Evolutionary conservation across 2,113 vertebrate species (phyloP), one percentile per base, ranked within the genome.

Genomic region (Eptesicus fuscus): DNA sequence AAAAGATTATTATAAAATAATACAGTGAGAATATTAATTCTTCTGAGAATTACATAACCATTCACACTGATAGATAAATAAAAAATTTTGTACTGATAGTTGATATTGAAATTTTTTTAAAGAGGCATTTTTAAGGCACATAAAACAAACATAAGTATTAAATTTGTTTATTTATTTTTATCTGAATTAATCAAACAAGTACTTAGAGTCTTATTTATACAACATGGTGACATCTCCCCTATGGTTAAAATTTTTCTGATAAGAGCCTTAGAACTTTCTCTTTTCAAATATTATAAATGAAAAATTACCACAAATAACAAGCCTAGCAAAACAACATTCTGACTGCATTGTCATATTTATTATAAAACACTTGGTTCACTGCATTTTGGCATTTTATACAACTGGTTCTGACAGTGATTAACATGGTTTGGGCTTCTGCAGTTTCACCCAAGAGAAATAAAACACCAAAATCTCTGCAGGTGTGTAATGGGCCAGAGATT

Each of bases 341-440:
- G 97, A 98, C 95, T 97, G 96, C 86, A 98, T 97, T 99, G 98
- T 98, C 98, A 98, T 98, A 98, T 98, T 98, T 98, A 98, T 98
- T 98, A 98, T 96, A 98, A 97, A 98, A 98, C 91, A 95, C 97
- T 96, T 97, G 98, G 98, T 98, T 99, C 98, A 95, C 89, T 98
- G 98, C 96, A 97, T 98, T 98, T 98, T 99, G 98, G 97, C 98
- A 98, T 98, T 98, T 98, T 98, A 97, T 99, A 98, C 98, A 98
- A 99, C 98, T 99, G 98, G 98, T 99, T 98, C 98, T 99, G 98
- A 99, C 99, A 99, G 97, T 98, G 98, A 99, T 99, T 98, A 99
- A 99, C 98, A 98, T 96, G 98, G 97, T 98, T 98, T 97, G 97
- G 98, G 98, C 98, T 98, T 98, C 97, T 96, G 97, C 97, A 98